Percentiles rank a stretch among this genome's conserved stretches.
Evolutionary conservation across 2,888 invertebrate species (phyloP).

Genomic region (Mycalesis mineus): DNA sequence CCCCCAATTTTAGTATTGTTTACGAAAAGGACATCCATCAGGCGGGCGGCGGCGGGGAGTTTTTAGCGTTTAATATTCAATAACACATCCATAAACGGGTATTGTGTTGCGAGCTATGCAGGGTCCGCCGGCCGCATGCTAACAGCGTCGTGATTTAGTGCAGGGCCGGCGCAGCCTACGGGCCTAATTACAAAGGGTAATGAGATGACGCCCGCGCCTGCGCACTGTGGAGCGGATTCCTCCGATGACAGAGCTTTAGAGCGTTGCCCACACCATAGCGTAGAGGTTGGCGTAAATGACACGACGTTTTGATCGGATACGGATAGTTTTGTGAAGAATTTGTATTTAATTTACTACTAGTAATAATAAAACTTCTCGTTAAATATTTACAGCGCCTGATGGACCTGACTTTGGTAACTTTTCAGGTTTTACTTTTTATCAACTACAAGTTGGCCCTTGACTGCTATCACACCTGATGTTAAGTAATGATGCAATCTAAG

Average conservation of each 20-base stretch:
- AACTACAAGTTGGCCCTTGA: too few relatives aligned
- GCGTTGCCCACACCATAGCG: too few relatives aligned
- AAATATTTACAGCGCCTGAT: too few relatives aligned
- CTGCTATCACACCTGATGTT: too few relatives aligned
- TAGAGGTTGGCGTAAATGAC: too few relatives aligned
- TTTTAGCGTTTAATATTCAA: slow-evolving; percentile 62
- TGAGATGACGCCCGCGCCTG: slow-evolving; percentile 52
- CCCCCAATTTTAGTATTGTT: slow-evolving; percentile 43
- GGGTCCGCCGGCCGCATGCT: slow-evolving; percentile 50
- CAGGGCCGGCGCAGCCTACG: slow-evolving; percentile 64
- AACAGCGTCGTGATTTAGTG: slow-evolving; percentile 68
- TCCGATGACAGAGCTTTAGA: neutral
- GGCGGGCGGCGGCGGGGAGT: slow-evolving; percentile 38
- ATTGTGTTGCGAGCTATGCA: slow-evolving; percentile 58
- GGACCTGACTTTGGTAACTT: too few relatives aligned
- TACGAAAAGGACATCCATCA: slow-evolving; percentile 47
- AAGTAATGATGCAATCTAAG: too few relatives aligned
- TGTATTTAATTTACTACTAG: too few relatives aligned
- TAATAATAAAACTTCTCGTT: too few relatives aligned
- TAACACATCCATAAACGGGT: slow-evolving; percentile 55
- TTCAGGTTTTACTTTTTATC: too few relatives aligned
- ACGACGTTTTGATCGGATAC: too few relatives aligned
- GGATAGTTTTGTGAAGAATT: too few relatives aligned
- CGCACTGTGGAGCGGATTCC: slow-evolving; percentile 23
- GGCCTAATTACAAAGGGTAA: slow-evolving; percentile 75